Evolutionary conservation across 2,888 invertebrate species (phyloP), one percentile per base, ranked within the genome.

Genomic region (Microlaimidae sp.): DNA sequence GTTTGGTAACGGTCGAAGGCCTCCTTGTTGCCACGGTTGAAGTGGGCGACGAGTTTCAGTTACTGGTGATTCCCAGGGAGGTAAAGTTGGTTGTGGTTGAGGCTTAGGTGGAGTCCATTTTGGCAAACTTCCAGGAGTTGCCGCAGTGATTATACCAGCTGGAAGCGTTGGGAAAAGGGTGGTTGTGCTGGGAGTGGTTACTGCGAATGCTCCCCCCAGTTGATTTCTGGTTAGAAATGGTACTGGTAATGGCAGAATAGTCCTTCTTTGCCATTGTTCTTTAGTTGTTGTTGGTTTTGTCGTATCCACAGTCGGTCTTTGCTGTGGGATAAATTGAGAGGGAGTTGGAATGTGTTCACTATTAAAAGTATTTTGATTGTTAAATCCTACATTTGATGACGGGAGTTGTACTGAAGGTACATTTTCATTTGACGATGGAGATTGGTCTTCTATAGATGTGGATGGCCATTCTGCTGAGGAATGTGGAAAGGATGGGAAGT

Each of bases 191-290:
- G 13, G 24, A 4, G 45, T 29, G 17, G 51, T 52, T 1, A 57
- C 54, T 47, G 57, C 50, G 3, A 42, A 21, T 1, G 46, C 25
- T n/a, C 42, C 26, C 19, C 29, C 26, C 13, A 46, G 52, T 4
- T 29, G 32, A 24, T 51, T 52, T 29, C 48, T 40, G 24, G 63
- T 65, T 29, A 69, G 57, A 54, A 66, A 67, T 3, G 67, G 67
- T 13, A 67, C 65, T 13, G 67, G 66, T 58, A 66, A 62, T 19
- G 67, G 67, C 25, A 62, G 61, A 43, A 43, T 43, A 24, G 43
- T 43, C 7, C 5, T 10, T n/a, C 43, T 43, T n/a, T 43, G 23
- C 23, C 10, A 17, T 17, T 32, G 32, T 17, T 32, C 32, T 32
- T 32, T 17, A 7, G 7, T 17, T 17, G 32, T 32, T 17, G 32